Percentiles rank a stretch among this genome's conserved stretches.
phyloP scores from a whole-genome alignment of 1,140 invertebrate genomes.

The Scaptomyza montana region DNA sequence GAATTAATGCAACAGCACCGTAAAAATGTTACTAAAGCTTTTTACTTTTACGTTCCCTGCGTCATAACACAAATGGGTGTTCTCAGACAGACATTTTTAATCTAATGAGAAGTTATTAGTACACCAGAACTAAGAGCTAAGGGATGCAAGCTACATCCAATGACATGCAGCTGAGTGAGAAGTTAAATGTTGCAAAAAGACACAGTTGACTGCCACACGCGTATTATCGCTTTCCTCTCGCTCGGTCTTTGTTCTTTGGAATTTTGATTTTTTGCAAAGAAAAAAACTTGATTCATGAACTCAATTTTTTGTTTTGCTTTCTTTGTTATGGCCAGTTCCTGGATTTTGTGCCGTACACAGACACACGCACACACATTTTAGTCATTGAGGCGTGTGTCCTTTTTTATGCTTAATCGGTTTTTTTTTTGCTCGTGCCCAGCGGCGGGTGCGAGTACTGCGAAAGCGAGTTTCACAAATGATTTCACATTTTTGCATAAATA shows the following conservation, averaged over 20 bases:
- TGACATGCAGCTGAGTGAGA: constrained; percentile 24
- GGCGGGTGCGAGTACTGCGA: constrained; percentile 36
- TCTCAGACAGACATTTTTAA: constrained; percentile 58
- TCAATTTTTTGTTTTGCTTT: constrained; percentile 39
- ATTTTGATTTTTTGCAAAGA: constrained; percentile 1
- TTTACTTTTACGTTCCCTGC: constrained; percentile 11
- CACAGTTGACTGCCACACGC: background rate
- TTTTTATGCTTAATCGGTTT: constrained; percentile 39
- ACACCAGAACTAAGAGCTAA: constrained; percentile 3
- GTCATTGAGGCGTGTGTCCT: constrained; percentile 54
- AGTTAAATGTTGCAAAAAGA: constrained; percentile 3
- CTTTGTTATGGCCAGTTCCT: constrained; percentile 20
- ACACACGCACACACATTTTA: constrained; percentile 19
- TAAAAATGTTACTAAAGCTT: constrained; percentile 48
- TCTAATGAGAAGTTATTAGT: constrained; percentile 72
- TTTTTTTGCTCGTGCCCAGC: constrained; percentile 14
- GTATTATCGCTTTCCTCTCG: background rate
- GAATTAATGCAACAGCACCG: constrained; percentile 11
- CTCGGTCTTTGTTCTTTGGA: background rate
- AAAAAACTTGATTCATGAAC: constrained; percentile 70
- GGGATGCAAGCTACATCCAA: constrained; percentile 11
- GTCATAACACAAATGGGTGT: constrained; percentile 36
- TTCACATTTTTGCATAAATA: constrained; percentile 83
- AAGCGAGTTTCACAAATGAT: constrained; percentile 80
- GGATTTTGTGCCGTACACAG: constrained; percentile 13